Evolutionary conservation across 1,140 invertebrate genomes (phyloP).

Genomic region (Heliconius himera): DNA sequence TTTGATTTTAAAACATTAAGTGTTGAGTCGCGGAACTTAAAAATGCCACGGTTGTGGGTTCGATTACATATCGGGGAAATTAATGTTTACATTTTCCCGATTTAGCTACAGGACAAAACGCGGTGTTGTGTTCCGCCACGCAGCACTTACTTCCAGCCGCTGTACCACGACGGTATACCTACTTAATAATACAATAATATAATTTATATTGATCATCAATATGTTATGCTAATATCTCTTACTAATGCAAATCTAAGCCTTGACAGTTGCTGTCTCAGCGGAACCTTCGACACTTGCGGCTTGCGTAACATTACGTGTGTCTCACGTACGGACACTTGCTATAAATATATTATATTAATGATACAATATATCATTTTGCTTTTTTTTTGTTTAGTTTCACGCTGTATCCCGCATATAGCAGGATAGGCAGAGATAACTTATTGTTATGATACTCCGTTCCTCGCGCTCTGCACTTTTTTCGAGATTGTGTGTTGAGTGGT

Average conservation of each 20-base stretch:
- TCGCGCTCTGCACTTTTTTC: no score
- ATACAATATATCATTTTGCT: no score
- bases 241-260: background rate
- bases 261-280: constrained; percentile 18
- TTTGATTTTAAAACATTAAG: no score
- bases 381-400: no score
- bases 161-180: no score
- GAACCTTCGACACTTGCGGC: background rate
- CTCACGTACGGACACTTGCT: background rate
- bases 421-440: no score
- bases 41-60: background rate
- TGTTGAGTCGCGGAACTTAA: no score
- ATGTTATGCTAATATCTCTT: background rate
- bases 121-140: background rate
- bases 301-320: background rate
- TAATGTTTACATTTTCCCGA: background rate
- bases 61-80: background rate
- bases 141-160: background rate
- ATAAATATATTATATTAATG: background rate
- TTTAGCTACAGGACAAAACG: background rate
- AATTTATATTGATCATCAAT: background rate
- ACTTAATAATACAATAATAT: background rate
- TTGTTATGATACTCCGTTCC: no score
- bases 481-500: no score
- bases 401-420: no score